A percentile compares a stretch with the other conserved stretches of the same genome.
phyloP scores from a whole-genome alignment of 2,113 vertebrate species.

The Oncorhynchus tshawytscha region DNA sequence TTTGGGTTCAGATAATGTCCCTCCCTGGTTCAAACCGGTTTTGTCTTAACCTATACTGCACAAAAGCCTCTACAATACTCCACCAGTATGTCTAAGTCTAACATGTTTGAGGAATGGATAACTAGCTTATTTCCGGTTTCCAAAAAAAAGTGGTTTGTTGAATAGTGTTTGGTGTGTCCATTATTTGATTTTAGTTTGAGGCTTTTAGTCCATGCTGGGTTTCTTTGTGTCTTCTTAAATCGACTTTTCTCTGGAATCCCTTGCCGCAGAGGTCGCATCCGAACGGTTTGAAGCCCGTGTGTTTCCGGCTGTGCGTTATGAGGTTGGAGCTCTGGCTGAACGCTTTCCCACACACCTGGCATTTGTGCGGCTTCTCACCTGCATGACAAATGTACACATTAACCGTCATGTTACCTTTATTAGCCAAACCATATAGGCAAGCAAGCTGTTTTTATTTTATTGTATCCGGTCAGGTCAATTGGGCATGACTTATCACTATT shows the following conservation, averaged over 20 bases:
- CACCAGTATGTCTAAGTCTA: neutral
- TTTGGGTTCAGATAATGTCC: slow-evolving; percentile 40
- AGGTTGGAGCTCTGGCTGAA: slow-evolving; percentile 99
- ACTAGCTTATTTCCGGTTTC: slow-evolving; percentile 51
- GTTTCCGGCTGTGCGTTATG: slow-evolving; percentile 97
- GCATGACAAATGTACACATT: slow-evolving; percentile 32
- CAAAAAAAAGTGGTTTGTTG: slow-evolving; percentile 3
- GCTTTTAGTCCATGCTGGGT: slow-evolving; percentile 82
- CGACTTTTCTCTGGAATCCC: slow-evolving; percentile 97
- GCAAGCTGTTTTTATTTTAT: too few relatives aligned
- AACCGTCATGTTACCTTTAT: neutral
- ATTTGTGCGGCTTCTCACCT: slow-evolving; percentile 99
- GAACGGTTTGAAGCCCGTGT: slow-evolving; percentile 98
- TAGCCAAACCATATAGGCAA: too few relatives aligned
- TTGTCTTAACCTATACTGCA: neutral
- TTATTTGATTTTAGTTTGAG: neutral
- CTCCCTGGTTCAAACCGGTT: slow-evolving; percentile 4
- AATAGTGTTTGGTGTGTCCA: slow-evolving; percentile 22
- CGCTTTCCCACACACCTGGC: slow-evolving; percentile 98
- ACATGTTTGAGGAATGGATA: slow-evolving; percentile 1
- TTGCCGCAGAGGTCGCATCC: slow-evolving; percentile 95
- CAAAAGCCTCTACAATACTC: neutral
- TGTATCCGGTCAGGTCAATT: too few relatives aligned
- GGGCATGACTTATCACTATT: too few relatives aligned
- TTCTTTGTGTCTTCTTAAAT: slow-evolving; percentile 93